Base-by-base conservation (phyloP, 2,888 invertebrate genomes). In the Biston stratarius region DNA sequence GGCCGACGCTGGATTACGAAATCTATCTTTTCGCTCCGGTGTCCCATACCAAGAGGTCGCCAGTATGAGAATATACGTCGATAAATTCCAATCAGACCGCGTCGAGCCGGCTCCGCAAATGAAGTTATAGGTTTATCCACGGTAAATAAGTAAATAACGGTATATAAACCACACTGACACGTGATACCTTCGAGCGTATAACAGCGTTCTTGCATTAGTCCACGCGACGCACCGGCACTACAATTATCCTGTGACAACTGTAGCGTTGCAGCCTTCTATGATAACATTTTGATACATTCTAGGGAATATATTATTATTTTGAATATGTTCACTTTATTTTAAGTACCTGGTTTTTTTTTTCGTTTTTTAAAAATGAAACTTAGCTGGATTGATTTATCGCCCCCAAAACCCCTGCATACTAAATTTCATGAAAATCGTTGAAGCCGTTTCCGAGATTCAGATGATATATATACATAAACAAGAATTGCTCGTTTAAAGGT, bases 21-120 rank as follows among this genome's bases (percentile, higher is more conserved):
- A 77, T 75, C 77, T 67, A 79, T 79, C 78, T 78, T 75, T 77
- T 61, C 49, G 38, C 71, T 24, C 56, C 56, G 34, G 61, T 52
- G 47, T 49, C 59, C 24, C 24, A 24, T 69, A 63, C 64, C 67
- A 57, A 72, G 74, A 69, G 74, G 71, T 72, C 64, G 64, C 71
- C 69, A 67, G 71, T 83, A 84, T 80, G 84, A 85, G 83, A 81
- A 85, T 82, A 82, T 78, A 82, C 79, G 78, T 78, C 85, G 79
- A 86, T 86, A 86, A 85, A 86, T 86, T 84, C 84, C 83, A 85
- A 87, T 87, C 82, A 86, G 78, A 78, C 74, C 74, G 48, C 71
- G 71, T 56, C 76, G 75, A 76, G 81, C 78, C 77, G 77, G 78
- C 82, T 74, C 71, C 65, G 76, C 73, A 81, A 82, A 82, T 81